Evolutionary conservation across 2,888 invertebrate species (phyloP), one percentile per base, ranked within the genome.

Genomic region (Eristalis tenax): DNA sequence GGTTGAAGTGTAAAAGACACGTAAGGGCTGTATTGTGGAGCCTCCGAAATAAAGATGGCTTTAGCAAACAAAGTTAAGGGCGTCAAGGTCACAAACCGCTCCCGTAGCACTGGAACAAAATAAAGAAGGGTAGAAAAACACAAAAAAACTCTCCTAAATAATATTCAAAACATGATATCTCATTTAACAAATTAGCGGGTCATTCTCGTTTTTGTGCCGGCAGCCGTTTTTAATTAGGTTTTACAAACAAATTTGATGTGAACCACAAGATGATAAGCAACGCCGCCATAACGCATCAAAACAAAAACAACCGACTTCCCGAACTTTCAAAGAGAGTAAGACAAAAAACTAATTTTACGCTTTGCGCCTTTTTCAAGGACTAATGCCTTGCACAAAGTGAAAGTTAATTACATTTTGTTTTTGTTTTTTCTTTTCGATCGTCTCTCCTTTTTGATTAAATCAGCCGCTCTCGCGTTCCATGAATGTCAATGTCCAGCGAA

Each of bases 281-380:
- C 26, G 11, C 38, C 13, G 23, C 40, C 26, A 40, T 3, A n/a
- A 4, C 40, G 40, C 23, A 40, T 38, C 4, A 40, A 1, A 4
- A 15, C n/a, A 35, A 61, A 61, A 61, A 71, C 6, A 4, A 43
- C n/a, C 43, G 43, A 40, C 61, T 61, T 40, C 18, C 38, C 23
- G 40, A 6, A 40, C 61, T 59, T 71, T 28, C 18, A 32, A 43
- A 15, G 13, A n/a, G 40, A 13, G 11, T 18, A 18, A 32, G 15
- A 38, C 28, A 74, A 64, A 74, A 74, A 74, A 64, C 74, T 74
- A 43, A 74, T 74, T 74, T 74, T 64, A 74, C 56, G 74, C 74
- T 74, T 56, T 74, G 23, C 74, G 74, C 74, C 74, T 74, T 74
- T 43, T 23, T 35, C 50, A 56, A 56, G 73, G 28, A 74, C 32